Conservation (phyloP, 2,113 vertebrate genomes). For the Pachypanchax playfairii region DNA sequence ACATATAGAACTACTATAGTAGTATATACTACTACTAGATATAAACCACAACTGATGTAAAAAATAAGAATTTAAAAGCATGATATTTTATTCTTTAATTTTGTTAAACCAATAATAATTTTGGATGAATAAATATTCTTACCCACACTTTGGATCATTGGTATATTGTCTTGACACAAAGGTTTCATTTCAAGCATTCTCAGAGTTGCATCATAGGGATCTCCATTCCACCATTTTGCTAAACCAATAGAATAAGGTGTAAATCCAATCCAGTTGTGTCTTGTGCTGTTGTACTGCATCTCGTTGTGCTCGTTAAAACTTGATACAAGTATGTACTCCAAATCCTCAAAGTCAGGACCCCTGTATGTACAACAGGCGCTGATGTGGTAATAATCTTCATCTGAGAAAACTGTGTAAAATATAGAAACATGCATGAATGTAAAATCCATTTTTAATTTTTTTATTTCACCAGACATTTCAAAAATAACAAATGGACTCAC, state of each 20-base stretch:
- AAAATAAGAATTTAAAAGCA: no score
- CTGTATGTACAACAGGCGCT: conserved; percentile 19
- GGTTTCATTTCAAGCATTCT: background rate
- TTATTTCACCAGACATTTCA: no score
- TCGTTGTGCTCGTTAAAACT: conserved; percentile 14
- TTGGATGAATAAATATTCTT: background rate
- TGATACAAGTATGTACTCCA: fast-evolving
- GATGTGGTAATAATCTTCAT: background rate
- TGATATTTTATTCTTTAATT: no score
- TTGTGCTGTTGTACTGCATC: conserved; percentile 44
- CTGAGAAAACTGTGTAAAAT: conserved; percentile 22
- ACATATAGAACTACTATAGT: no score
- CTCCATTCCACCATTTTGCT: fast-evolving
- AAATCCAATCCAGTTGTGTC: conserved; percentile 31
- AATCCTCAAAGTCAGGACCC: background rate
- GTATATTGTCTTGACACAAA: background rate
- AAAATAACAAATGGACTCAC: no score
- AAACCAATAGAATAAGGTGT: fast-evolving
- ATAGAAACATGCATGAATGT: no score
- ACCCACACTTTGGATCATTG: fast-evolving
- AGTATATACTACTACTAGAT: no score
- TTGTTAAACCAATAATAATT: background rate
- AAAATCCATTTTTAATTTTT: no score
- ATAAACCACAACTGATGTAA: no score
- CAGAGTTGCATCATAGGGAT: fast-evolving